Evolutionary conservation across 2,888 invertebrate genomes (phyloP), one percentile per base, ranked within the genome.

Genomic region (Nemurella pictetii): DNA sequence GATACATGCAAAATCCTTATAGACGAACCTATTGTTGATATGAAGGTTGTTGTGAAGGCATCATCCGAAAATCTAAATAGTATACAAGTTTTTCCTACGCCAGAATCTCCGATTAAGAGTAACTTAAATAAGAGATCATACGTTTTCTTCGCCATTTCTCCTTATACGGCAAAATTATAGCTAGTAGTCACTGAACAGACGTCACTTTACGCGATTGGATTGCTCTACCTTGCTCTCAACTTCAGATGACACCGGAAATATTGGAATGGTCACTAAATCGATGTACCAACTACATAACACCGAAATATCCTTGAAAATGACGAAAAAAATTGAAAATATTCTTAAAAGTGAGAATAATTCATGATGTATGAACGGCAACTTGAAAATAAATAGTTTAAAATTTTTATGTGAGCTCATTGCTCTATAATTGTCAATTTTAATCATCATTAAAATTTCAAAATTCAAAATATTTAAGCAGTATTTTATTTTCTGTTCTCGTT

Each of bases 21-120:
- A 72, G 12, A 89, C 94, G 93, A 93, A 97, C 97, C 98, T 93
- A 98, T 98, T 88, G 97, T 98, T 87, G 97, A 98, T 91, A 98
- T 98, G 92, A 98, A 98, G 87, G 97, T 97, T 85, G 97, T 96
- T 88, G 97, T 97, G 90, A 97, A 98, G 88, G 97, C 97, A 92
- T 98, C 97, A 91, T 98, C 98, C 87, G 97, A 97, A 92, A 98
- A 98, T 90, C 98, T 94, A 91, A 97, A 98, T 88, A 98, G 92
- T 91, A 98, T 97, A 91, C 97, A 97, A 84, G 98, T 98, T 91
- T 98, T 98, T 88, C 98, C 98, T 88, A 98, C 98, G 88, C 97
- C 97, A 83, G 97, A 97, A 91, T 98, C 98, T 87, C 98, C 98
- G 91, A 98, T 98, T 88, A 98, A 92, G 88, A 98, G 92, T 88